phyloP scores from a whole-genome alignment of 2,113 vertebrate species.

The Hystrix cristata region DNA sequence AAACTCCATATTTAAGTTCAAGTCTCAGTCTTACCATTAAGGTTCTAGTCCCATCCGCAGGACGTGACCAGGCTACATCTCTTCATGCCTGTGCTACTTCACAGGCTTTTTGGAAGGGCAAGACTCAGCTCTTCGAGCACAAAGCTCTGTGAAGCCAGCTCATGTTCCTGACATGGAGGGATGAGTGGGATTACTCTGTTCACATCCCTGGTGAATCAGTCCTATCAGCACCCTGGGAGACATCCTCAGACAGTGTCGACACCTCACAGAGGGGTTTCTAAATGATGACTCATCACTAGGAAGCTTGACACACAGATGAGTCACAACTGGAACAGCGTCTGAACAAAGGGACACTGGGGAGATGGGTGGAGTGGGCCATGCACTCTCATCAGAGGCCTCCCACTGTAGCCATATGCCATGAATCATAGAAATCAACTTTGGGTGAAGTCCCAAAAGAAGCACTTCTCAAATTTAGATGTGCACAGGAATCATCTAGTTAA shows the following conservation, averaged over 20 bases:
- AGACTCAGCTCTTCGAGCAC: neutral
- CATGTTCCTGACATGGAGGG: fast-evolving
- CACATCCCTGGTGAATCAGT: neutral
- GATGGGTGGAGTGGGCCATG: neutral
- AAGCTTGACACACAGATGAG: neutral
- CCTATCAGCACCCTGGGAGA: neutral
- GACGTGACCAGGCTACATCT: fast-evolving
- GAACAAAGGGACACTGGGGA: neutral
- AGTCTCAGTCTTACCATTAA: fast-evolving
- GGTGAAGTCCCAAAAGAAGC: neutral
- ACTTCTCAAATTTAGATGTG: neutral
- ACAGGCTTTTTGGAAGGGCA: fast-evolving
- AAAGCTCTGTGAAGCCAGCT: neutral
- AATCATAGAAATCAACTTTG: neutral
- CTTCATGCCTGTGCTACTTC: fast-evolving
- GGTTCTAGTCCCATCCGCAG: neutral
- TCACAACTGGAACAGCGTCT: neutral
- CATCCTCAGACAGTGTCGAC: neutral
- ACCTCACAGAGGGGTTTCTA: neutral
- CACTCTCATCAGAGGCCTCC: neutral
- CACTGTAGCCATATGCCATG: neutral
- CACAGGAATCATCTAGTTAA: neutral
- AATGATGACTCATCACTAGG: neutral
- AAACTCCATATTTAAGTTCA: too few relatives aligned
- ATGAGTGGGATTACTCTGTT: neutral